Evolutionary conservation across 2,113 vertebrate genomes (phyloP), one percentile per base, ranked within the genome.

Genomic region (Nestor notabilis): DNA sequence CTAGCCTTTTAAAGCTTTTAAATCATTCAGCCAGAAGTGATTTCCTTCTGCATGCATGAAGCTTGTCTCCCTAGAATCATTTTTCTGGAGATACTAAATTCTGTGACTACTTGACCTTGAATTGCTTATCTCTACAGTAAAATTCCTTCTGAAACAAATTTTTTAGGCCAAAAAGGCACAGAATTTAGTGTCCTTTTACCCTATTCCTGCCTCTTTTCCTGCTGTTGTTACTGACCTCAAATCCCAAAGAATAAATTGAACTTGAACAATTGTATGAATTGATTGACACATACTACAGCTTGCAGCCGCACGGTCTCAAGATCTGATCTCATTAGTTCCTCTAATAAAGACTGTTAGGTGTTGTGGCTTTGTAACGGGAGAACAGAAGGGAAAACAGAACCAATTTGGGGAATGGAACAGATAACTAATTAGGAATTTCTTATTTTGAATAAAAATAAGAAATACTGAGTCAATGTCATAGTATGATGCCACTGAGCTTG

Each of bases 1-100:
- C 61, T 60, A 83, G 43, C 44, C 52, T 89, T 87, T 91, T 68
- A 80, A 93, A 89, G 74, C 56, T 82, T 94, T 95, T 85, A 93
- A 94, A 52, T 71, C 74, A 95, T 89, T 96, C 89, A 76, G 14
- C 24, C 53, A 89, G 56, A 95, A 97, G 15, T 72, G 1, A 87
- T 89, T 91, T 85, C 23, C 11, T 93, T 91, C 65, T 89, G 33
- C 61, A 91, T 46, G 71, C 76, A 63, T 83, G 44, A 84, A 87
- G 24, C 10, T 89, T 91, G 87, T 49, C 58, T 84, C 11, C 1
- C 19, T 83, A 61, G 75, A 91, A 85, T 91, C 90, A 85, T 12
- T 76, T 43, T 91, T 87, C 65, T 49, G 44, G 56, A 96, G 35
- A 90, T 46, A 92, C 5, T 71, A 78, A 89, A 92, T 74, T 83